Conservation (phyloP, 2,113 vertebrate genomes). For the Platycercus adscitus region DNA sequence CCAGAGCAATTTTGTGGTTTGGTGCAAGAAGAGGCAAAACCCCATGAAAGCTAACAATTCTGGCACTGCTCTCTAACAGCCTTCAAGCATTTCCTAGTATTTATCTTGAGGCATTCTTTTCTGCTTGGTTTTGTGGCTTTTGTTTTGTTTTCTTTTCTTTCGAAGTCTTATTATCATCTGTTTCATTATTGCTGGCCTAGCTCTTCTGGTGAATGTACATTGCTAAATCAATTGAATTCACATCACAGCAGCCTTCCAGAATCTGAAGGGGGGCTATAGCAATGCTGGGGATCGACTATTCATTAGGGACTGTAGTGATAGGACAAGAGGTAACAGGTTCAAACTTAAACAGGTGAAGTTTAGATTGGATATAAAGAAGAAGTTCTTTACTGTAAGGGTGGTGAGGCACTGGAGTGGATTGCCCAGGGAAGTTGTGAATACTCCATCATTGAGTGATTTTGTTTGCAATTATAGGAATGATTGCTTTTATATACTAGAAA, state of each 20-base stretch:
- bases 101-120: neutral
- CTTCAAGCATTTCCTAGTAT: neutral
- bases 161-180: neutral
- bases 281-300: too few relatives aligned
- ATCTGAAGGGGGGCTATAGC: too few relatives aligned
- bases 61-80: neutral
- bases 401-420: too few relatives aligned
- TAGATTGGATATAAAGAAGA: too few relatives aligned
- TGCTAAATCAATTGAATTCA: neutral
- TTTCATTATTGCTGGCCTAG: neutral
- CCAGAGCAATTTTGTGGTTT: neutral
- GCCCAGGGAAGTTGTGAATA: too few relatives aligned
- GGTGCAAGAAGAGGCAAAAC: neutral
- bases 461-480: neutral
- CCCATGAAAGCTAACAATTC: neutral
- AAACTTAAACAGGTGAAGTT: too few relatives aligned
- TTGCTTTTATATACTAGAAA: neutral
- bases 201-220: neutral
- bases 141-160: neutral
- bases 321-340: too few relatives aligned
- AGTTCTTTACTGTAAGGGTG: too few relatives aligned
- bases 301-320: too few relatives aligned
- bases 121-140: rapidly evolving
- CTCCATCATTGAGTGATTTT: neutral
- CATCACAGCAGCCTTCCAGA: neutral